Conservation (phyloP, 2,888 invertebrate species). For the Caenorhabditis plicata region DNA sequence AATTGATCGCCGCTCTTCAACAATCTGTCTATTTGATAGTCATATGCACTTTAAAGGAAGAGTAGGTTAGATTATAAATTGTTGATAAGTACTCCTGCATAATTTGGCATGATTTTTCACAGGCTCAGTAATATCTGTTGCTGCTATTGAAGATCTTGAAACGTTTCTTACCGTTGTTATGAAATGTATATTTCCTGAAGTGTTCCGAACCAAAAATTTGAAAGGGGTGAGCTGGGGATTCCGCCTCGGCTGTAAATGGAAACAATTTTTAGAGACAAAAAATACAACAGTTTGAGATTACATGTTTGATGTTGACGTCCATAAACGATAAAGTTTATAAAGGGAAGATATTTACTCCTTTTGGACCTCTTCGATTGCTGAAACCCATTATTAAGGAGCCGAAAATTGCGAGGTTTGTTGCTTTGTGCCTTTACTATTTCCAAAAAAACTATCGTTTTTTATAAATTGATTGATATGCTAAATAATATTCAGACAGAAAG, state of each 20-base stretch:
- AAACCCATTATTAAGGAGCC: too few relatives aligned
- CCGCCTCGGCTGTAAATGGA: too few relatives aligned
- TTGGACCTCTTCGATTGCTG: too few relatives aligned
- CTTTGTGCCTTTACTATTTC: too few relatives aligned
- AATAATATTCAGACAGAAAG: too few relatives aligned
- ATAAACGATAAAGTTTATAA: slow-evolving; percentile 20
- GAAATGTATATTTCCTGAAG: slow-evolving; percentile 29
- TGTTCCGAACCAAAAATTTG: slow-evolving; percentile 9
- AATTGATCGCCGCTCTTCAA: slow-evolving; percentile 17
- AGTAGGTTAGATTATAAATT: slow-evolving; percentile 13
- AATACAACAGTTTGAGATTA: slow-evolving; percentile 32
- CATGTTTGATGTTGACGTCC: slow-evolving; percentile 24
- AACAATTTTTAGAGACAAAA: too few relatives aligned
- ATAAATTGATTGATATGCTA: too few relatives aligned
- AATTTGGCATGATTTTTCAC: not conserved
- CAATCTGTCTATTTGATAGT: slow-evolving; percentile 25
- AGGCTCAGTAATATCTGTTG: slow-evolving; percentile 5
- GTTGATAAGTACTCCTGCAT: too few relatives aligned
- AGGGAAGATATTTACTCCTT: slow-evolving; percentile 18
- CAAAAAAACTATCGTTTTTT: too few relatives aligned
- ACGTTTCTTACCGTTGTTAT: slow-evolving; percentile 17
- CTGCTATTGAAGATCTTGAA: slow-evolving; percentile 16
- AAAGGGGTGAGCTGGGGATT: too few relatives aligned
- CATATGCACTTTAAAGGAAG: slow-evolving; percentile 31
- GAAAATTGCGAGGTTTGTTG: too few relatives aligned